Percentiles rank a stretch among this genome's conserved stretches.
These are phyloP conservation scores for Cydia pomonella DNA, from an alignment of 1,140 invertebrate species.

Conservation along the genomic window DNA sequence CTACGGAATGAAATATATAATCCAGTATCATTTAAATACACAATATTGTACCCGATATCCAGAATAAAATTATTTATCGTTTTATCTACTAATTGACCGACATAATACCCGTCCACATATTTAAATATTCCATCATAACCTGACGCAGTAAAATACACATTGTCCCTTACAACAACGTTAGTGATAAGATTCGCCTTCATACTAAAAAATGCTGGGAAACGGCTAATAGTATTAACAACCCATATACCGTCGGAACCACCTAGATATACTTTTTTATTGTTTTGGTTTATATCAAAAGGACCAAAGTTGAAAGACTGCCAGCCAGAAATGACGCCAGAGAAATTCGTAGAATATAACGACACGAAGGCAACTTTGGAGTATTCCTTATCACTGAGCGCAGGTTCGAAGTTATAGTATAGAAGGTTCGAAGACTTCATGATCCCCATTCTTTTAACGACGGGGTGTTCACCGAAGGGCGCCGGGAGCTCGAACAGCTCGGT, in stretches of 20 bases:
- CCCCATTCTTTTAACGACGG: conserved; percentile 62
- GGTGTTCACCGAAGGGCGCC: conserved; percentile 56
- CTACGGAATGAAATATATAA: conserved; percentile 8
- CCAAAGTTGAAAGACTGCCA: conserved; percentile 58
- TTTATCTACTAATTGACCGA: conserved; percentile 49
- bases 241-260: conserved; percentile 65
- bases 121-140: conserved; percentile 54
- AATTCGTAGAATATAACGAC: conserved; percentile 53
- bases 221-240: conserved; percentile 48
- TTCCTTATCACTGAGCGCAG: conserved; percentile 58
- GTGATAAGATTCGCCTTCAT: conserved; percentile 52
- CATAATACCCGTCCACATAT: conserved; percentile 60
- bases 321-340: conserved; percentile 44
- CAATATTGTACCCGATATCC: conserved; percentile 51
- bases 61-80: conserved; percentile 63
- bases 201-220: neutral
- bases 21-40: conserved; percentile 52
- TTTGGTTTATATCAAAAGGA: conserved; percentile 65
- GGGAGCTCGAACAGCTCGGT: conserved; percentile 58
- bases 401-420: conserved; percentile 66
- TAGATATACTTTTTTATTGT: conserved; percentile 58
- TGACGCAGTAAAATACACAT: conserved; percentile 60
- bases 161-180: conserved; percentile 59
- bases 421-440: conserved; percentile 54
- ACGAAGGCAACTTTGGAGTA: conserved; percentile 66